A percentile compares a stretch with the other conserved stretches of the same genome.
Conservation (phyloP, 2,113 vertebrate genomes). For the Microcebus murinus region DNA sequence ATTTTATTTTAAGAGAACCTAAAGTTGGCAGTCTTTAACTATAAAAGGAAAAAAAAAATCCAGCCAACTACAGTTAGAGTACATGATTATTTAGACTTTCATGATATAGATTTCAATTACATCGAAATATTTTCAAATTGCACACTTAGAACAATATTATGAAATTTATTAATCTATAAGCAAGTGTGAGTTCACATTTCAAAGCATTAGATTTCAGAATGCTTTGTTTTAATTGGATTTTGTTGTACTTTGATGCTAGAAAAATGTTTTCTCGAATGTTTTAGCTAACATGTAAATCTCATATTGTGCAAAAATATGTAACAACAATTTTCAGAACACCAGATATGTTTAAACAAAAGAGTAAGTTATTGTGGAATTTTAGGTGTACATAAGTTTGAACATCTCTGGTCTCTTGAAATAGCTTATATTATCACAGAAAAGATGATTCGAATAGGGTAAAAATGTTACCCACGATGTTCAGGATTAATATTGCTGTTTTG, state of each 20-base stretch:
- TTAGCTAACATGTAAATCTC: not conserved
- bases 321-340: not conserved
- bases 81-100: not conserved
- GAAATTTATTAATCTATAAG: not conserved
- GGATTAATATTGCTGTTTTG: not conserved
- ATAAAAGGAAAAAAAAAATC: not conserved
- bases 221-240: constrained; percentile 27
- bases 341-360: not conserved
- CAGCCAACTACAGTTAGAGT: not conserved
- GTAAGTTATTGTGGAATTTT: not conserved
- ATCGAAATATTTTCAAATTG: not conserved
- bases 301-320: constrained; percentile 13
- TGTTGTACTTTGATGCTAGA: not conserved
- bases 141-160: not conserved
- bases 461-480: not conserved
- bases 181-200: not conserved
- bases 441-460: not conserved
- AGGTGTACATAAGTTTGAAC: not conserved
- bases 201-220: constrained; percentile 9
- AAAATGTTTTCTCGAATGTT: not conserved
- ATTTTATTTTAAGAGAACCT: constrained; percentile 55
- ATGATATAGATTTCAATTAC: not conserved
- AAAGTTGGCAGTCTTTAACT: constrained; percentile 3
- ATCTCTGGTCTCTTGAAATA: not conserved
- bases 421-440: not conserved